Conservation (phyloP, 2,797 vertebrate species). For the Micropoecilia bifurca region DNA sequence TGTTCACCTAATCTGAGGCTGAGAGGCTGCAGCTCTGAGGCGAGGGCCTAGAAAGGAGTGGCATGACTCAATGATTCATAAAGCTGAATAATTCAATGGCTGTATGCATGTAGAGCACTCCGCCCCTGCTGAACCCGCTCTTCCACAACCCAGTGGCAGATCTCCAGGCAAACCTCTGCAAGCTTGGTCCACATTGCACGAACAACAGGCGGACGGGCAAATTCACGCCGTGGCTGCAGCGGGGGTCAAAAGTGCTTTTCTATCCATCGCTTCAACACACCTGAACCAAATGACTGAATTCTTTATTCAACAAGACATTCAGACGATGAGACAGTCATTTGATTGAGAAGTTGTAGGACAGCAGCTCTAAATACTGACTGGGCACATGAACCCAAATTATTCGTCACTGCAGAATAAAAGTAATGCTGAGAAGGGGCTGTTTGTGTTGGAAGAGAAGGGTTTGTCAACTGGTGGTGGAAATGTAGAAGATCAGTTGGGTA, state of each 20-base stretch:
- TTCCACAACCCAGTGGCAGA: constrained; percentile 52
- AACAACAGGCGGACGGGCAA: not conserved
- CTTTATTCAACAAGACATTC: not conserved
- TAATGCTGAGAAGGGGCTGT: constrained; percentile 48
- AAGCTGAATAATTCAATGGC: constrained; percentile 84
- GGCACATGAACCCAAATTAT: constrained; percentile 57
- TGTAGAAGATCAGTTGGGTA: constrained; percentile 46
- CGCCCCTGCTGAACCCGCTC: constrained; percentile 73
- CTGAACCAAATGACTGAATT: not conserved
- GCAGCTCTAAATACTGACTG: constrained; percentile 23
- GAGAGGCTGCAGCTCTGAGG: constrained; percentile 61
- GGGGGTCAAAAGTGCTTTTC: not conserved
- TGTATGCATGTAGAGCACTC: constrained; percentile 77
- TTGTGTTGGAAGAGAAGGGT: constrained; percentile 2
- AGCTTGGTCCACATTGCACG: constrained; percentile 14
- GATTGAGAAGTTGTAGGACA: not conserved
- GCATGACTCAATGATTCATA: constrained; percentile 85
- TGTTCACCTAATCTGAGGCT: constrained; percentile 51
- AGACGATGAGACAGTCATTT: not conserved
- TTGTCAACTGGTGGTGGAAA: constrained; percentile 25
- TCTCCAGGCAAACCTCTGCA: constrained; percentile 46
- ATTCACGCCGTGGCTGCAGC: not conserved
- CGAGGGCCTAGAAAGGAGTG: constrained; percentile 72
- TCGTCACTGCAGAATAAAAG: constrained; percentile 57
- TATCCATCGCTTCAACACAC: not conserved